Conservation (phyloP, 2,797 vertebrate species). For the Girardinus metallicus region DNA sequence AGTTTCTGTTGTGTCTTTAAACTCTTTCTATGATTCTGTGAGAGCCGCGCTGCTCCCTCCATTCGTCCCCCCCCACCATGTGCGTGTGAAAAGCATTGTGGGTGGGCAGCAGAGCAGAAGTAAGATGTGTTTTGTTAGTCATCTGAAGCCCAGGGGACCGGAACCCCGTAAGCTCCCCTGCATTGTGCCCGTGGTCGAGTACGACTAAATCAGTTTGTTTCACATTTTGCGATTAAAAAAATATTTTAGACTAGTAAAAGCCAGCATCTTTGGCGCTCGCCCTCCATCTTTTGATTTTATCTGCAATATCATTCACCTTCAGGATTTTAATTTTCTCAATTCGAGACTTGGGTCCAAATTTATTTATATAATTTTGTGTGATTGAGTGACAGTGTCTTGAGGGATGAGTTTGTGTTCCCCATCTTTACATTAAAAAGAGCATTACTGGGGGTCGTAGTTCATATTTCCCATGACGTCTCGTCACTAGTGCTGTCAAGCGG, state of each 20-base stretch:
- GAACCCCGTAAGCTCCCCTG: constrained; percentile 88
- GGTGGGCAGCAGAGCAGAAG: constrained; percentile 89
- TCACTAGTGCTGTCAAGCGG: too few species aligned
- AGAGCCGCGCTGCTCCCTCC: constrained; percentile 79
- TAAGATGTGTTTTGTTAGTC: constrained; percentile 94
- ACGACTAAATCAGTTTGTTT: constrained; percentile 91
- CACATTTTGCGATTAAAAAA: constrained; percentile 90
- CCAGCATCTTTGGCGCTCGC: constrained; percentile 52
- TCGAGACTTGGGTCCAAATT: constrained; percentile 55
- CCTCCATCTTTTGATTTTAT: constrained; percentile 83
- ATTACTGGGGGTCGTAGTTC: not conserved
- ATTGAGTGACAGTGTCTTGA: not conserved
- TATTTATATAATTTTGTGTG: not conserved
- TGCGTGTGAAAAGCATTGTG: constrained; percentile 85
- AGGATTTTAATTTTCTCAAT: constrained; percentile 73
- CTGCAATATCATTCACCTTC: not conserved
- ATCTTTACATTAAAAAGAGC: not conserved
- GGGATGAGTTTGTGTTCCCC: not conserved
- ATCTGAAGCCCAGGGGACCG: constrained; percentile 91
- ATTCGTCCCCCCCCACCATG: constrained; percentile 57
- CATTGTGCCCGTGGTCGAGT: constrained; percentile 85
- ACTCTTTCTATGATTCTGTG: constrained; percentile 64
- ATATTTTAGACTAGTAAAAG: constrained; percentile 15
- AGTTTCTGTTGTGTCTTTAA: constrained; percentile 16
- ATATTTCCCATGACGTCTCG: too few species aligned